These are phyloP conservation scores for Lasioglossum villosulum DNA, from an alignment of 2,888 invertebrate species.

Conservation along the genomic window DNA sequence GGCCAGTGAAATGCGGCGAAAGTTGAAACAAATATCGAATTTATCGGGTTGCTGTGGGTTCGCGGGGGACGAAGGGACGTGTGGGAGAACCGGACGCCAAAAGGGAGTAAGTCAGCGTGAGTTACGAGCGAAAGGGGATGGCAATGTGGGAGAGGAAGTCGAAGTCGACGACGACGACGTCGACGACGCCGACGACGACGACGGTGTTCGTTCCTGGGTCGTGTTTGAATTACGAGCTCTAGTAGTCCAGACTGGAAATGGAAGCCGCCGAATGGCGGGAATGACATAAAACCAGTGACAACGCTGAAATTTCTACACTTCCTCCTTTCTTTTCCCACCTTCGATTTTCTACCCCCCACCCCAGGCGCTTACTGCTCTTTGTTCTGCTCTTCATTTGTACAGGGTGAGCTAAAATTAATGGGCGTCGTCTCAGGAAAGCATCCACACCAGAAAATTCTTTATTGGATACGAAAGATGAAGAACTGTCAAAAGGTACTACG, in stretches of 20 bases:
- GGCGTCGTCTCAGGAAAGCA: background rate
- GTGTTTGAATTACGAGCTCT: conserved; percentile 74
- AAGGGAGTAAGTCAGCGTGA: conserved; percentile 67
- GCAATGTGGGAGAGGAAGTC: conserved; percentile 67
- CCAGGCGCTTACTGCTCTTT: background rate
- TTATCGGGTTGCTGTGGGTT: conserved; percentile 77
- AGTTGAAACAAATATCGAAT: conserved; percentile 84
- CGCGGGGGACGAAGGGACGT: conserved; percentile 30
- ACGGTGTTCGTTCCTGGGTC: conserved; percentile 68
- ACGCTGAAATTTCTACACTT: conserved; percentile 66
- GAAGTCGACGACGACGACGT: conserved; percentile 70
- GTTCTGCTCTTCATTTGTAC: background rate
- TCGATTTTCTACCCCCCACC: background rate
- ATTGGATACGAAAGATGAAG: too few species aligned
- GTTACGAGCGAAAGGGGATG: conserved; percentile 64
- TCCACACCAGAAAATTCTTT: background rate
- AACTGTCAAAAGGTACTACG: too few species aligned
- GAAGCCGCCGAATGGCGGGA: conserved; percentile 78
- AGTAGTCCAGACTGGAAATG: conserved; percentile 76
- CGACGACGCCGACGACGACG: conserved; percentile 62
- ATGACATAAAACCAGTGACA: conserved; percentile 76
- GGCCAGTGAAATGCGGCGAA: conserved; percentile 78
- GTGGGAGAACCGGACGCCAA: conserved; percentile 66
- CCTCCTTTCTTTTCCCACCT: conserved; percentile 31
- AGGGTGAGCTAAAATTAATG: background rate